Base-by-base conservation (phyloP, 2,888 invertebrate species). In the Epicampocera succincta region DNA sequence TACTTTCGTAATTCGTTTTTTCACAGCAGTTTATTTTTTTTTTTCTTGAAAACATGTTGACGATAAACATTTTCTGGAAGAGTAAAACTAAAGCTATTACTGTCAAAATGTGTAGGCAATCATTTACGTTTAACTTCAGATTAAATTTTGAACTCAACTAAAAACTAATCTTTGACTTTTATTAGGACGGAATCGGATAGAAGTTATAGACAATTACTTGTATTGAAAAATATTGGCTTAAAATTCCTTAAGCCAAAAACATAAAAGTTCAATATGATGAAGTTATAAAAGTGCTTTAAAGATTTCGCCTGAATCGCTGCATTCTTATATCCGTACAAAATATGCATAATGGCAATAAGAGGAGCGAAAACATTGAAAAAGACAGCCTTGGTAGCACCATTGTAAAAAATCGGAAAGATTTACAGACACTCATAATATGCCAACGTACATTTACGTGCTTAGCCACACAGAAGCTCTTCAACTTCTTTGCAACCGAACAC, bases 41-140 rank as follows among this genome's bases (percentile, higher is more conserved):
- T 25, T 5, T 5, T 25, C 5, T 25, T 8, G 60, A 48, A 44
- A 52, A 38, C 42, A 66, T 48, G 63, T 58, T 48, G 50, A 19
- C 50, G 58, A 44, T 52, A 44, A 72, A 72, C 56, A 42, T 52
- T 52, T 15, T 1, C 29, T 21, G 3, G 60, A 15, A 46, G 61
- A 11, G 25, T 25, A 25, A 60, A 46, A 61, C 29, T 54, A 63
- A 54, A 69, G 33, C 74, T 60, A 74, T 79, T 74, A 38, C 63
- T 79, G 54, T 52, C 19, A 44, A 48, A 48, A 79, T 66, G 56
- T 79, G 66, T 60, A 12, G n/a, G 78, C 38, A 66, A 73, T 61
- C 60, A 66, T 38, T 58, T 66, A 61, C 19, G 13, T 61, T 52
- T 63, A 68, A 9, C 11, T 60, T 44, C 17, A 54, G 40, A 42